phyloP scores from a whole-genome alignment of 2,797 vertebrate genomes.

The Emys orbicularis region DNA sequence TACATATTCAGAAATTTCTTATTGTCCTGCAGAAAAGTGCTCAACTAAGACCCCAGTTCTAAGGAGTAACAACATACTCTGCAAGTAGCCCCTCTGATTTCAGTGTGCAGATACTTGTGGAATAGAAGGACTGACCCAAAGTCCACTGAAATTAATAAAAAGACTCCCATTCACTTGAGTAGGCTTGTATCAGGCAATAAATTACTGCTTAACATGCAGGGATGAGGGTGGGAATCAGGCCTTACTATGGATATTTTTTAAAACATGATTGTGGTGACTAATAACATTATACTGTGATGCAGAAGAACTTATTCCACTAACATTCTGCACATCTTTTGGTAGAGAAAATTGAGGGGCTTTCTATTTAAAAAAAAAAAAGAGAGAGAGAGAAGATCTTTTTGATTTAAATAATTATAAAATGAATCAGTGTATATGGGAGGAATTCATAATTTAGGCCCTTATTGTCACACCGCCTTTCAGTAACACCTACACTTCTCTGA shows the following conservation, averaged over 20 bases:
- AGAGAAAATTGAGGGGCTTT: conserved; percentile 18
- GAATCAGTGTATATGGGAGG: conserved; percentile 78
- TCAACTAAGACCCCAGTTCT: neutral
- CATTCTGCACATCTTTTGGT: conserved; percentile 4
- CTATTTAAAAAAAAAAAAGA: neutral
- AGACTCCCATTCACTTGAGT: neutral
- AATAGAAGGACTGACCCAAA: neutral
- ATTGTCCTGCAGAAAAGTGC: neutral
- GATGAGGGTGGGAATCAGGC: neutral
- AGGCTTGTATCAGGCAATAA: neutral
- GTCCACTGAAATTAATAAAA: neutral
- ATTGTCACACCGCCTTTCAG: conserved; percentile 75
- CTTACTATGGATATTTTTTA: neutral
- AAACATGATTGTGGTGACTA: neutral
- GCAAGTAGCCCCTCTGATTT: neutral
- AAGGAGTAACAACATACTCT: neutral
- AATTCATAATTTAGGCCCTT: conserved; percentile 79
- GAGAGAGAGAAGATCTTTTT: conserved; percentile 44
- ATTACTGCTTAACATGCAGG: neutral
- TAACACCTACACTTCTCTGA: conserved; percentile 76
- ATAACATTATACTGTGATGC: neutral
- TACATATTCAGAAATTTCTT: neutral
- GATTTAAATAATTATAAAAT: conserved; percentile 65
- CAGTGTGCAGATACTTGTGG: neutral
- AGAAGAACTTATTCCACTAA: conserved; percentile 28